phyloP scores from a whole-genome alignment of 1,140 invertebrate genomes.

The Cyrtorhinus lividipennis region DNA sequence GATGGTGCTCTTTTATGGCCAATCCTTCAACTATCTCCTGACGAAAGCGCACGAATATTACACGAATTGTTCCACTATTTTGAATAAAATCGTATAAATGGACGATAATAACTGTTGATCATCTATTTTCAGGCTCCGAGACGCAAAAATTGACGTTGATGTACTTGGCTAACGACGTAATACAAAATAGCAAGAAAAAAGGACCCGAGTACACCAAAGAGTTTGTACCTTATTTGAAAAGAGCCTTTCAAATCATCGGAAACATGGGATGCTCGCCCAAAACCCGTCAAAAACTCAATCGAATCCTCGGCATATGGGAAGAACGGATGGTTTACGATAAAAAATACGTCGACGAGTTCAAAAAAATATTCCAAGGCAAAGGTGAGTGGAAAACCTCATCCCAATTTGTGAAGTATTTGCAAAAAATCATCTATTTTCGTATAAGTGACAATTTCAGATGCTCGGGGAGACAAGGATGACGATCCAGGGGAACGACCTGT shows the following conservation, averaged over 20 bases:
- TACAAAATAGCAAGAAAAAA: conserved; percentile 96
- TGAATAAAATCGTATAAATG: no score
- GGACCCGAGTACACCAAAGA: conserved; percentile 88
- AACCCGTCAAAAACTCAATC: conserved; percentile 56
- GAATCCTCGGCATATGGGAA: conserved; percentile 81
- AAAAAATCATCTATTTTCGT: neutral
- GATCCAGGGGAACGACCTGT: neutral
- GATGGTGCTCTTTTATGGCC: no score
- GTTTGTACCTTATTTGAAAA: conserved; percentile 57
- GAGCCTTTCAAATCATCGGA: conserved; percentile 69
- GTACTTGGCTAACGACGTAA: conserved; percentile 97
- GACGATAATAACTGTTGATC: no score
- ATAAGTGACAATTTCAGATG: neutral
- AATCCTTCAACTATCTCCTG: no score
- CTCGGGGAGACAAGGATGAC: no score
- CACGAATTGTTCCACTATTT: no score
- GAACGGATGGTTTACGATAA: conserved; percentile 80
- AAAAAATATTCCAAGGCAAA: conserved; percentile 33
- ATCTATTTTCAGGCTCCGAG: conserved; percentile 57
- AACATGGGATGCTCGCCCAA: conserved; percentile 42
- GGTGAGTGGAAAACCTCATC: no score
- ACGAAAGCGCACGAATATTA: no score
- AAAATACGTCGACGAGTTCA: conserved; percentile 22
- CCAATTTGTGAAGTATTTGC: neutral
- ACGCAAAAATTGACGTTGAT: conserved; percentile 81